Evolutionary conservation across 2,888 invertebrate genomes (phyloP).

Genomic region (Deroplatys truncata): DNA sequence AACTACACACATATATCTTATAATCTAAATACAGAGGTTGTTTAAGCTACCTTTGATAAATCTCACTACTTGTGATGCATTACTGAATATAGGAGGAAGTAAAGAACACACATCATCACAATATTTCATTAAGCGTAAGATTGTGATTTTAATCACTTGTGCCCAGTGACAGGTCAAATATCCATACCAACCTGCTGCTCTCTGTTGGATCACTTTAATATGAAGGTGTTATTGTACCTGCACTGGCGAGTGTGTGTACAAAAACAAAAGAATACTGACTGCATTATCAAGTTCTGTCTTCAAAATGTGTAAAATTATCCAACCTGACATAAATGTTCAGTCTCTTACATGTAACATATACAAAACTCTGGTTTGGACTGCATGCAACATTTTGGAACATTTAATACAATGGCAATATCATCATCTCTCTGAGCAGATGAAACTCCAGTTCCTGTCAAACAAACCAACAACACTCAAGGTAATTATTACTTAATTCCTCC

Average conservation of each 20-base stretch:
- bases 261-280: background rate
- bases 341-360: background rate
- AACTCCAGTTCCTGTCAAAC: background rate
- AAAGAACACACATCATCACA: background rate
- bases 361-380: background rate
- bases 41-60: background rate
- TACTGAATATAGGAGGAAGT: background rate
- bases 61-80: background rate
- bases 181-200: background rate
- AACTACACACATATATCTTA: background rate
- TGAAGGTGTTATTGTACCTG: background rate
- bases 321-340: background rate
- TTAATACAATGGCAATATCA: background rate
- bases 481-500: background rate
- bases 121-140: background rate
- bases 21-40: background rate
- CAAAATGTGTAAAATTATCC: background rate
- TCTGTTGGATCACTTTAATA: background rate
- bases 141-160: background rate
- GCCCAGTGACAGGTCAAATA: background rate
- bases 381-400: background rate
- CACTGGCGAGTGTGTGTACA: background rate
- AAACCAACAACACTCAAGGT: background rate
- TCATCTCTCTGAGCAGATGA: background rate
- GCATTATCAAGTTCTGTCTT: background rate